Evolutionary conservation across 2,113 vertebrate genomes (phyloP).

Genomic region (Cheirogaleus medius): DNA sequence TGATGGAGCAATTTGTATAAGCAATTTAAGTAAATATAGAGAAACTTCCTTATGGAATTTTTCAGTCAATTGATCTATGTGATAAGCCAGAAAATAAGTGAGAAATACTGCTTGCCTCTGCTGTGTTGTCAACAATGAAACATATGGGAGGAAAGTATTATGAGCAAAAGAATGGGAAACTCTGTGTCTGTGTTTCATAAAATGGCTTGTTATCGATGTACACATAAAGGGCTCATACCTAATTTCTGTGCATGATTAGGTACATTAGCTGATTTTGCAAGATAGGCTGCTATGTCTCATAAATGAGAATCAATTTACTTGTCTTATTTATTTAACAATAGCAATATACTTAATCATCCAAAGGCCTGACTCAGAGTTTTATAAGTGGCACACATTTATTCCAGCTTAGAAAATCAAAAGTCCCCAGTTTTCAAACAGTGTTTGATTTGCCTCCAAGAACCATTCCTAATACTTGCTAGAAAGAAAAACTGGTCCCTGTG

Average conservation of each 20-base stretch:
- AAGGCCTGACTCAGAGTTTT: not conserved
- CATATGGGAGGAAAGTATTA: not conserved
- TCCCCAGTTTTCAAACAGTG: constrained; percentile 7
- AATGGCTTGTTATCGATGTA: constrained; percentile 21
- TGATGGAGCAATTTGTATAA: not conserved
- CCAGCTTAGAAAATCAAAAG: constrained; percentile 47
- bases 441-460: constrained; percentile 11
- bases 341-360: not conserved
- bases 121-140: constrained; percentile 26
- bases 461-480: constrained; percentile 19
- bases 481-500: not conserved
- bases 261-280: constrained; percentile 42
- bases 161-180: not conserved
- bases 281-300: not conserved
- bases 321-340: constrained; percentile 44
- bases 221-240: not conserved
- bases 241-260: not conserved
- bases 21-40: constrained; percentile 42
- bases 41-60: constrained; percentile 31
- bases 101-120: not conserved
- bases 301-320: constrained; percentile 45
- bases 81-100: constrained; percentile 39
- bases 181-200: not conserved
- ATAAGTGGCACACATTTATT: constrained; percentile 26
- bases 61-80: not conserved